phyloP scores from a whole-genome alignment of 2,113 vertebrate genomes.

The Oncorhynchus gorbuscha region DNA sequence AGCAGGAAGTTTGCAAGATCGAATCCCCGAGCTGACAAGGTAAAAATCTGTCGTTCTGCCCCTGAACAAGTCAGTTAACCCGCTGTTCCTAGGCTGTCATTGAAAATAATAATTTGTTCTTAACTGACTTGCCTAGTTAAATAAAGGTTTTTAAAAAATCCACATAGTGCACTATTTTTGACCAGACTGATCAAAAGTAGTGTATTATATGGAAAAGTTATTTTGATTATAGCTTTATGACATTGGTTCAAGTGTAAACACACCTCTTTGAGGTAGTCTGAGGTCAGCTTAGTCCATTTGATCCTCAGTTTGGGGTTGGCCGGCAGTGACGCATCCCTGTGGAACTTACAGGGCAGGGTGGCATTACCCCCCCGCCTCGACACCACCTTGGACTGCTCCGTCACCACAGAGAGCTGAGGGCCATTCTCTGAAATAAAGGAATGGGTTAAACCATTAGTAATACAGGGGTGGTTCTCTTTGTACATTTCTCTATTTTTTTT shows the following conservation, averaged over 20 bases:
- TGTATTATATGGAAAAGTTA: no score
- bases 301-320: conserved; percentile 85
- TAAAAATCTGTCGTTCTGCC: no score
- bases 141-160: no score
- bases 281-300: conserved; percentile 98
- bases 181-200: no score
- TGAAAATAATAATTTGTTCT: no score
- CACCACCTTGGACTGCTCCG: conserved; percentile 84
- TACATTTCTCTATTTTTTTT: neutral
- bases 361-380: conserved; percentile 86
- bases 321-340: conserved; percentile 75
- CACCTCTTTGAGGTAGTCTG: conserved; percentile 93
- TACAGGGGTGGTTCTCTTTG: neutral
- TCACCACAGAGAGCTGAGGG: conserved; percentile 82
- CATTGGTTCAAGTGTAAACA: neutral
- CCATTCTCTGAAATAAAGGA: conserved; percentile 77
- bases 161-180: no score
- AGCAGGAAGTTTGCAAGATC: no score
- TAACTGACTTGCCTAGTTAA: no score
- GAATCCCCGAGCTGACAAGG: no score
- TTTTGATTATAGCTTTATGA: no score
- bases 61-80: no score
- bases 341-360: conserved; percentile 89
- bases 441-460: neutral
- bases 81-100: no score